Conservation (phyloP, 1,140 invertebrate species). For the Pogonomyrmex barbatus region DNA sequence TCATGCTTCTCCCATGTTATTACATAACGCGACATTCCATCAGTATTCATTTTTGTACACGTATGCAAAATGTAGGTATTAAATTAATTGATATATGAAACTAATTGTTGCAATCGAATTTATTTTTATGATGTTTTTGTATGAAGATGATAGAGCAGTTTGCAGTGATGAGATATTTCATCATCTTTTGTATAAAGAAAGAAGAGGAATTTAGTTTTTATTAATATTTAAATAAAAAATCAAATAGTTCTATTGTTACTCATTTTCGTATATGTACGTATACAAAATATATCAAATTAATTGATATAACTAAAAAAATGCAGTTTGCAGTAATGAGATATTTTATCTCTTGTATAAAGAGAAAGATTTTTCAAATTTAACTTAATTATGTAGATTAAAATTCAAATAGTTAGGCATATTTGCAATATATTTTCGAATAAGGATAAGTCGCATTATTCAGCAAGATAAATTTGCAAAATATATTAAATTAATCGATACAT, state of each 20-base stretch:
- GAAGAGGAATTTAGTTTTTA: neutral
- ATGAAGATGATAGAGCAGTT: neutral
- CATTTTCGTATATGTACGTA: too few relatives aligned
- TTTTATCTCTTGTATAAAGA: too few relatives aligned
- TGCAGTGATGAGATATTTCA: neutral
- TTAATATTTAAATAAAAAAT: slow-evolving; percentile 27
- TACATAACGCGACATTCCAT: neutral
- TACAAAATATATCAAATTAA: too few relatives aligned
- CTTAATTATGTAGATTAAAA: too few relatives aligned
- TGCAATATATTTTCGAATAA: too few relatives aligned
- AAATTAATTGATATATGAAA: neutral
- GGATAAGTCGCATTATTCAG: too few relatives aligned
- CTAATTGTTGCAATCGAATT: neutral
- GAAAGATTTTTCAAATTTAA: too few relatives aligned
- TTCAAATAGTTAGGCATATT: too few relatives aligned
- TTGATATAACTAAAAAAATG: too few relatives aligned
- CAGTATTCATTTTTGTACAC: neutral
- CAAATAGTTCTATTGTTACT: neutral
- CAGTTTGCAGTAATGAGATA: too few relatives aligned
- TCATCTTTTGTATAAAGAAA: neutral
- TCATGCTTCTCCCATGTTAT: neutral
- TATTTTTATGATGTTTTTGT: neutral
- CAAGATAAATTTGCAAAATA: neutral
- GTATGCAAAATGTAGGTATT: neutral
- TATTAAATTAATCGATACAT: neutral